Base-by-base conservation (phyloP, 2,888 invertebrate species). In the Andrena bicolor region DNA sequence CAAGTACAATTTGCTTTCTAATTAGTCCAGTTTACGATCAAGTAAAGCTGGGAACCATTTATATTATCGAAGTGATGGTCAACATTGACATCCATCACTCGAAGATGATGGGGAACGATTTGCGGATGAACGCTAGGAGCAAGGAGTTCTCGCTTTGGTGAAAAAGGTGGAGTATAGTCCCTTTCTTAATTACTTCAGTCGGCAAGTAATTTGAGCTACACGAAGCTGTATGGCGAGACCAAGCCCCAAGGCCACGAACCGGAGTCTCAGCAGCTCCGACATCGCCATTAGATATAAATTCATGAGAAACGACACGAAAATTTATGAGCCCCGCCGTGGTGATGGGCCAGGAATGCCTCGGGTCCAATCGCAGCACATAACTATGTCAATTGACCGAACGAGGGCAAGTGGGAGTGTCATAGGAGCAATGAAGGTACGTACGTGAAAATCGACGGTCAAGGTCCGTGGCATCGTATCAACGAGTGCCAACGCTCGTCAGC, bases 401-500 rank as follows among this genome's bases (percentile, higher is more conserved):
- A 74, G 70, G 48, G 53, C 77, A 83, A 83, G 65, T 83, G 68
- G 73, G 49, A 51, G 73, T 41, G 41, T 66, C 82, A 61, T 26
- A 61, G 32, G 53, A 49, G 32, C 72, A 61, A 70, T 61, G 35
- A 66, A 58, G 60, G 26, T 56, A 77, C 70, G 23, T 58, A 77
- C 66, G 82, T 77, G 83, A 82, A 83, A 83, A 74, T 83, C 77
- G 74, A 76, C 82, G 82, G 82, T 77, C 83, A 83, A 83, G 83
- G 83, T 83, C 51, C 60, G n/a, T 65, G 51, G 70, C 74, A 68
- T 70, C 60, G 7, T 63, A 80, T 80, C 66, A 80, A 80, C 23
- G 49, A 48, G 16, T 13, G 5, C 8, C 26, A 56, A 20, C 58
- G 49, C 78, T 26, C 48, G 26, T 20, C 23, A 30, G 16, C 16